Conservation (phyloP, 2,797 vertebrate genomes). For the Atherinosoma microstoma region DNA sequence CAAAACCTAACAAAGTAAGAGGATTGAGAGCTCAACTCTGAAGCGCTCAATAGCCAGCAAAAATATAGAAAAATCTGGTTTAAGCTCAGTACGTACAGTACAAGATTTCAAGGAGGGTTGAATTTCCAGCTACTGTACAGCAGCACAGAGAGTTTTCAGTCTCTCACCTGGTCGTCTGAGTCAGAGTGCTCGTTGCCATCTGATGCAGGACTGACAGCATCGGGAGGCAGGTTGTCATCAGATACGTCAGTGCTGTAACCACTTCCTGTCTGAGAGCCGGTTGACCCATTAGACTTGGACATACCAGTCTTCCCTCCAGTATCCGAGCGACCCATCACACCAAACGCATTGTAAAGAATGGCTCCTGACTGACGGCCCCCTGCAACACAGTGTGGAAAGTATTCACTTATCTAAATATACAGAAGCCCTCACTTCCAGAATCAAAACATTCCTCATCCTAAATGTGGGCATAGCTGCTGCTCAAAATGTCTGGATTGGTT, state of each 20-base stretch:
- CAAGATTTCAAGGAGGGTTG: neutral
- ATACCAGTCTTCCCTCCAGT: conserved; percentile 84
- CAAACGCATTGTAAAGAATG: conserved; percentile 91
- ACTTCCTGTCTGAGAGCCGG: conserved; percentile 96
- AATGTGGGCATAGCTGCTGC: neutral
- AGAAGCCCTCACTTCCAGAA: neutral
- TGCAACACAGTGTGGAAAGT: conserved; percentile 49
- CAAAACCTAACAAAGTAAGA: neutral
- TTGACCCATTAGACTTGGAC: conserved; percentile 93
- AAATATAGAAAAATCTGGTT: neutral
- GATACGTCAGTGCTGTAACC: conserved; percentile 98
- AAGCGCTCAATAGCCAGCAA: neutral
- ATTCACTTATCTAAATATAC: neutral
- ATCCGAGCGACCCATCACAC: conserved; percentile 89
- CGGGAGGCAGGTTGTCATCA: conserved; percentile 93
- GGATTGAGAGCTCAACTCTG: neutral
- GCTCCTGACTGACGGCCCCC: conserved; percentile 97
- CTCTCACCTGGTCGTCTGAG: conserved; percentile 93
- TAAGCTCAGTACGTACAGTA: neutral
- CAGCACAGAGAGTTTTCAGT: neutral
- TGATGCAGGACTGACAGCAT: conserved; percentile 88
- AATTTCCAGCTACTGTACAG: neutral
- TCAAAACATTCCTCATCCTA: neutral
- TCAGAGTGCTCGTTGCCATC: conserved; percentile 88
- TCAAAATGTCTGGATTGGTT: neutral